phyloP scores from a whole-genome alignment of 2,888 invertebrate genomes.

The Serrognathus titanus region DNA sequence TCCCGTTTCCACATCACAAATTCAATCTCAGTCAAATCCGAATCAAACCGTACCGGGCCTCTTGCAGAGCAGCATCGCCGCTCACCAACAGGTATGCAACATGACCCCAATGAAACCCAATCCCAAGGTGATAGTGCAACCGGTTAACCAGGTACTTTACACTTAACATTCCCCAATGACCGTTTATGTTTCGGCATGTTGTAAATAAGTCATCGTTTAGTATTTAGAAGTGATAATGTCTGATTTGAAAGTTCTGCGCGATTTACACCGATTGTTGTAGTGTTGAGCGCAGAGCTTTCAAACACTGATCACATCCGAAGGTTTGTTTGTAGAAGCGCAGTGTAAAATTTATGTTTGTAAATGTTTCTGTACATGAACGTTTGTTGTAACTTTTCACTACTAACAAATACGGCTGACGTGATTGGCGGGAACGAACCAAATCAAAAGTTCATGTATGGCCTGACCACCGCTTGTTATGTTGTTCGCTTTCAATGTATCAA shows the following conservation, averaged over 20 bases:
- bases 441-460: conserved; percentile 21
- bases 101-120: conserved; percentile 28
- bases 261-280: not conserved
- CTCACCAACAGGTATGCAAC: conserved; percentile 45
- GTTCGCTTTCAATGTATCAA: conserved; percentile 17
- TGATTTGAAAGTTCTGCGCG: conserved; percentile 10
- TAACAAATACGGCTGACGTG: not conserved
- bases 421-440: conserved; percentile 16
- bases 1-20: conserved; percentile 6
- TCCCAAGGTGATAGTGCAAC: conserved; percentile 43
- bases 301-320: too few species aligned
- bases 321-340: too few species aligned
- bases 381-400: conserved; percentile 7
- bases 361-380: conserved; percentile 20
- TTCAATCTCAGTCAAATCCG: conserved; percentile 11
- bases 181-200: not conserved
- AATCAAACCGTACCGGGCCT: conserved; percentile 7
- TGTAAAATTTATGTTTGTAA: not conserved
- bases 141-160: conserved; percentile 35
- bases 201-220: not conserved
- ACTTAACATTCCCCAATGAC: conserved; percentile 15
- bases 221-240: too few species aligned
- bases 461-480: not conserved
- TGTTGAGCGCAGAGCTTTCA: too few species aligned
- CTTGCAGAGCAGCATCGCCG: conserved; percentile 10